These are phyloP conservation scores for Sturmia bella DNA, from an alignment of 2,888 invertebrate species.

Conservation along the genomic window DNA sequence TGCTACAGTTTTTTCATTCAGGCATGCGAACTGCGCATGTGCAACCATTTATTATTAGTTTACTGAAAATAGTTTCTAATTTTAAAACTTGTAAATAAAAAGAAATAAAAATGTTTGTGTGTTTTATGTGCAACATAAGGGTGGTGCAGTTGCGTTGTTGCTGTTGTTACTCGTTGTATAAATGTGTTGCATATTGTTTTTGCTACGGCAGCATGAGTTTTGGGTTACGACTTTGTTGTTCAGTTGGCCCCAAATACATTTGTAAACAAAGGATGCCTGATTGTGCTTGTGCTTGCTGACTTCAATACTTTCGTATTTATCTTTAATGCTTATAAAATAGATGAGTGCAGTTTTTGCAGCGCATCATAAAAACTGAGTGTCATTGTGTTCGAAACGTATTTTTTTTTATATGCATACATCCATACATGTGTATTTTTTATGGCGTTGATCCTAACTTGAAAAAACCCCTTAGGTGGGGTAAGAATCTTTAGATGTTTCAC, in stretches of 20 bases:
- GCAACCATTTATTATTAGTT: slow-evolving; percentile 63
- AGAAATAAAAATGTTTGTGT: slow-evolving; percentile 19
- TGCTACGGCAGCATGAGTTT: slow-evolving; percentile 20
- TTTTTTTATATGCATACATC: background rate
- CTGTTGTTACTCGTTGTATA: slow-evolving; percentile 3
- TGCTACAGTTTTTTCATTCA: background rate
- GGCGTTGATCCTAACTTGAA: slow-evolving; percentile 56
- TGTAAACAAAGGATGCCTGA: slow-evolving; percentile 59
- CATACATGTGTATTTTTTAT: slow-evolving; percentile 37
- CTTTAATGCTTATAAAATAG: slow-evolving; percentile 1
- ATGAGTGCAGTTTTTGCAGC: slow-evolving; percentile 54
- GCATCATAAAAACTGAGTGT: slow-evolving; percentile 55
- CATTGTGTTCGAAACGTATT: slow-evolving; percentile 9
- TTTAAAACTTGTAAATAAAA: slow-evolving; percentile 48
- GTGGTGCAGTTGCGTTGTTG: slow-evolving; percentile 1
- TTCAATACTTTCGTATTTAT: background rate
- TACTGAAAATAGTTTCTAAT: slow-evolving; percentile 66
- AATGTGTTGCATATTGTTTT: slow-evolving; percentile 7
- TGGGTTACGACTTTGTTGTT: slow-evolving; percentile 5
- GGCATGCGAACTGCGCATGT: slow-evolving; percentile 57
- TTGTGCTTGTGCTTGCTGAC: background rate
- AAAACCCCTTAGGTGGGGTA: slow-evolving; percentile 67
- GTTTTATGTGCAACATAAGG: slow-evolving; percentile 42
- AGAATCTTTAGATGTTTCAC: slow-evolving; percentile 32
- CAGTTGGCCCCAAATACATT: slow-evolving; percentile 58